phyloP scores from a whole-genome alignment of 1,140 invertebrate species.

The Drosophila rufa region DNA sequence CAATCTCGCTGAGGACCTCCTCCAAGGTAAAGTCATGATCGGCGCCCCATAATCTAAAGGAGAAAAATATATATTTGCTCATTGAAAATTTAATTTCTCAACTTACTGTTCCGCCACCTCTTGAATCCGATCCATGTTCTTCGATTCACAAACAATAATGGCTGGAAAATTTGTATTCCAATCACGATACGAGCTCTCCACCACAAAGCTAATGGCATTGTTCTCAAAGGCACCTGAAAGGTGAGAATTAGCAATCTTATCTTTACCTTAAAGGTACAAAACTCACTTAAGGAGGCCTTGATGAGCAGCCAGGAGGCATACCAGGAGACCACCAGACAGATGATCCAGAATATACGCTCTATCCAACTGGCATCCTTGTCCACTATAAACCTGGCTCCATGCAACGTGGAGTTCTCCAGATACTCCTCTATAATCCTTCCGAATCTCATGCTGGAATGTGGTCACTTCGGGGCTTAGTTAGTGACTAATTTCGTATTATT shows the following conservation, averaged over 20 bases:
- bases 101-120: slow-evolving; percentile 87
- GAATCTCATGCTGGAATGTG: slow-evolving; percentile 41
- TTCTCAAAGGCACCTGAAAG: slow-evolving; percentile 79
- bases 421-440: slow-evolving; percentile 76
- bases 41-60: slow-evolving; percentile 87
- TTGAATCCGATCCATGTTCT: slow-evolving; percentile 87
- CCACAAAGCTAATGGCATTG: slow-evolving; percentile 89
- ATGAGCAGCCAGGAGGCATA: slow-evolving; percentile 88
- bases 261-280: rapidly evolving
- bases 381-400: slow-evolving; percentile 87
- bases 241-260: background rate
- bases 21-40: slow-evolving; percentile 89
- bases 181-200: slow-evolving; percentile 89
- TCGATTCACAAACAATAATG: slow-evolving; percentile 88
- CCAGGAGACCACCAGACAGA: slow-evolving; percentile 88
- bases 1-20: slow-evolving; percentile 89
- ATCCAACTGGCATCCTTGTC: slow-evolving; percentile 86
- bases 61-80: background rate
- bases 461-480: background rate
- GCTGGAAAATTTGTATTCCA: slow-evolving; percentile 90
- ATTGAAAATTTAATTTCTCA: no score
- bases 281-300: slow-evolving; percentile 86
- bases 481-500: slow-evolving; percentile 1
- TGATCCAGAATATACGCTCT: slow-evolving; percentile 88
- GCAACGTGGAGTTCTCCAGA: slow-evolving; percentile 86